These are phyloP conservation scores for Mystacornis crossleyi DNA, from an alignment of 2,113 vertebrate genomes.

Conservation along the genomic window DNA sequence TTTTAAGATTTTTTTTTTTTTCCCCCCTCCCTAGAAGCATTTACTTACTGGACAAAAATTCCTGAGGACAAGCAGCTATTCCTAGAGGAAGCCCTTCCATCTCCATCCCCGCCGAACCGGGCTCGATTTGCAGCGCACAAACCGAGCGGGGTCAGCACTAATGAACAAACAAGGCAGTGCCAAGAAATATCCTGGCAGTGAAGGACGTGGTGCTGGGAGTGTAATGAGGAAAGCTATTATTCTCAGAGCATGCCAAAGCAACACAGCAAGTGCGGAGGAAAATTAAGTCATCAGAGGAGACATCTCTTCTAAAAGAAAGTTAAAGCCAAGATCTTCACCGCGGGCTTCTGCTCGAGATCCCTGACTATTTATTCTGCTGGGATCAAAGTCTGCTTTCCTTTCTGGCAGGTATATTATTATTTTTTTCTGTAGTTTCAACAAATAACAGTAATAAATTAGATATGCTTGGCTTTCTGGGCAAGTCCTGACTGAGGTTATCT, in stretches of 20 bases:
- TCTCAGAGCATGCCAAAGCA: slow-evolving; percentile 31
- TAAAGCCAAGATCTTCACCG: background rate
- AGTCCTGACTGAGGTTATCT: background rate
- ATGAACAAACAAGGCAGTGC: slow-evolving; percentile 54
- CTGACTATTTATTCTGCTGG: background rate
- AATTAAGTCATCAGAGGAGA: slow-evolving; percentile 46
- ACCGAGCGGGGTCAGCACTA: background rate
- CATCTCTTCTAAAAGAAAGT: slow-evolving; percentile 23
- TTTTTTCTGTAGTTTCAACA: background rate
- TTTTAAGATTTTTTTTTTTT: background rate
- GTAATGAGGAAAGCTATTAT: slow-evolving; percentile 45
- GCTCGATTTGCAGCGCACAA: background rate
- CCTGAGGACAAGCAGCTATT: background rate
- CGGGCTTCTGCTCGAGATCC: background rate
- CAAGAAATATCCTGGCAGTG: slow-evolving; percentile 52
- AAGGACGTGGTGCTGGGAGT: slow-evolving; percentile 42
- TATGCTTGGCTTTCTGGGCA: background rate
- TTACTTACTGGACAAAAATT: background rate
- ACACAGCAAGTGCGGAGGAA: slow-evolving; percentile 10
- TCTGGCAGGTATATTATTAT: background rate
- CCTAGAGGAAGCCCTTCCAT: background rate
- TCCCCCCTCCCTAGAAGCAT: background rate
- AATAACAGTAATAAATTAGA: background rate
- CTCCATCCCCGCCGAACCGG: background rate
- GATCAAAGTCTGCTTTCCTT: background rate